Conservation (phyloP, 2,888 invertebrate genomes). For the Chymomyza fuscimana region DNA sequence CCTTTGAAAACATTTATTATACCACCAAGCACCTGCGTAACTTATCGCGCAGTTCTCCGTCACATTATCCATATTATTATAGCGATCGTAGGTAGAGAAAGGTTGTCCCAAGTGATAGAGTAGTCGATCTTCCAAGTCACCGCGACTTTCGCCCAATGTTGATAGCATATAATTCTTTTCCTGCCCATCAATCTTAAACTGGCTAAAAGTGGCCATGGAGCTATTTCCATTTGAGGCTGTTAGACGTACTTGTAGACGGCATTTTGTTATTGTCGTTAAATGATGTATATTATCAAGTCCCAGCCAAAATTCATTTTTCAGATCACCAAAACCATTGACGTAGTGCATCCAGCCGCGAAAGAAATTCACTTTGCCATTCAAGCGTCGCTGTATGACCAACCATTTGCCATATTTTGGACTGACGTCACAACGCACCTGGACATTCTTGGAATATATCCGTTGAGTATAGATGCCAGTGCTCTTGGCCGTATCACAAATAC, state of each 20-base stretch:
- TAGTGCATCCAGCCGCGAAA: not conserved
- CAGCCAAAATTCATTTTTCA: slow-evolving; percentile 1
- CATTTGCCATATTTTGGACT: not conserved
- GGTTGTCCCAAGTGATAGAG: not conserved
- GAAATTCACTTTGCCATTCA: not conserved
- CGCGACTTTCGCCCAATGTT: not conserved
- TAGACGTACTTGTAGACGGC: not conserved
- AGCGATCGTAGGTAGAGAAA: not conserved
- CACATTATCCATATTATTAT: slow-evolving; percentile 1
- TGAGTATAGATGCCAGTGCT: no score
- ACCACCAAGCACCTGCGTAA: not conserved
- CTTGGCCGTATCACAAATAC: no score
- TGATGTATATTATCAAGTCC: slow-evolving; percentile 1
- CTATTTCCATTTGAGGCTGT: not conserved
- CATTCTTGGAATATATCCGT: no score
- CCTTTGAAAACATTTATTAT: slow-evolving; percentile 1
- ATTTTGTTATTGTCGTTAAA: not conserved
- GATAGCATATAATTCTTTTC: not conserved
- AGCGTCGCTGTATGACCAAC: not conserved
- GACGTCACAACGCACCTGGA: not conserved
- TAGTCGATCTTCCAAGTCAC: not conserved
- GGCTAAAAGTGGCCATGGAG: not conserved
- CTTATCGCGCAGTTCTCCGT: slow-evolving; percentile 4
- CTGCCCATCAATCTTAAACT: not conserved
- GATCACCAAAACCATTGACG: not conserved